Conservation (phyloP, 2,888 invertebrate species). For the Galerucella calmariensis region DNA sequence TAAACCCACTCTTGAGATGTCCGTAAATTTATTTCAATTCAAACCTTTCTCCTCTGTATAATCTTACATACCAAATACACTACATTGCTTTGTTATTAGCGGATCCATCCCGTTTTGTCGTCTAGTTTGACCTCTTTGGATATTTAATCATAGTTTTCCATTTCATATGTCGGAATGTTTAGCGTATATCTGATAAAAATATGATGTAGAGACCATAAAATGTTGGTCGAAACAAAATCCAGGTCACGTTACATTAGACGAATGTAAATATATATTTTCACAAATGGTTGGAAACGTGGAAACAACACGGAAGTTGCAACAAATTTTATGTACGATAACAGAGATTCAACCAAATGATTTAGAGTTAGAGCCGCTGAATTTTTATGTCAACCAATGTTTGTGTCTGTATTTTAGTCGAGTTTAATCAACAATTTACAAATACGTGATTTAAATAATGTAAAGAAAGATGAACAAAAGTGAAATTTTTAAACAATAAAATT, state of each 20-base stretch:
- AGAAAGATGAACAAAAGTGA: background rate
- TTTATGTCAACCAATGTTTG: background rate
- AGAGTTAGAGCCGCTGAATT: background rate
- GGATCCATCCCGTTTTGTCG: background rate
- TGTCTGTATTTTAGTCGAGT: background rate
- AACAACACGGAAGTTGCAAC: constrained; percentile 16
- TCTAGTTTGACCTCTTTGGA: constrained; percentile 28
- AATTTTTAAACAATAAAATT: background rate
- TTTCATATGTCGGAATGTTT: constrained; percentile 34
- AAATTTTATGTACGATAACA: constrained; percentile 15
- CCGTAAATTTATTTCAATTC: no score
- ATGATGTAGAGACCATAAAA: constrained; percentile 29
- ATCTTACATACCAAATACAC: background rate
- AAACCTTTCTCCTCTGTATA: no score
- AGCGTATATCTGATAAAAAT: constrained; percentile 31
- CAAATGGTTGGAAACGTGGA: constrained; percentile 9
- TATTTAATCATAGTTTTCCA: constrained; percentile 34
- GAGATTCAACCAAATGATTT: constrained; percentile 11
- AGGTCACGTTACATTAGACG: constrained; percentile 24
- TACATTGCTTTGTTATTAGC: background rate
- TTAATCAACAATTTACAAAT: no score
- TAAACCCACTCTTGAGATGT: no score
- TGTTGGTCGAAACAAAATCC: constrained; percentile 24
- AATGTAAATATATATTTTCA: constrained; percentile 19
- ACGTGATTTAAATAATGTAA: background rate